Base-by-base conservation (phyloP, 1,140 invertebrate species). In the Brachionus sp. region DNA sequence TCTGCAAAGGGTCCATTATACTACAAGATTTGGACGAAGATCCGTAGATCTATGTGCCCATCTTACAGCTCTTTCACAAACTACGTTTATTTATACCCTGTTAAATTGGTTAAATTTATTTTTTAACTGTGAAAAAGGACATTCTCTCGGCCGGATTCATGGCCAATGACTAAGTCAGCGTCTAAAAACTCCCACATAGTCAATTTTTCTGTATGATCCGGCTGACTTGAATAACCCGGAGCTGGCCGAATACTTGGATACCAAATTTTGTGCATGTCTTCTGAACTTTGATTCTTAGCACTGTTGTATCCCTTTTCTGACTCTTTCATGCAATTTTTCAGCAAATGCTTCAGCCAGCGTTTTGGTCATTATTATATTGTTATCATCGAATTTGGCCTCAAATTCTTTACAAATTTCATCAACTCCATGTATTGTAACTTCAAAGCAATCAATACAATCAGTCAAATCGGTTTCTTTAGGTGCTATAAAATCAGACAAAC, bases 201-300 rank as follows among this genome's bases (percentile, higher is more conserved):
- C 77, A 86, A 10, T 85, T 92, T 92, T 86, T 92, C 92, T 9
- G 91, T 91, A 86, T 92, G 92, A 85, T 92, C 92, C 2, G 92
- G 92, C 84, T 92, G 91, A 85, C 89, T 91, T 2, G 92, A 92
- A 86, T 92, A 92, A 5, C 92, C 92, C 23, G 91, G 91, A n/a
- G 92, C 92, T n/a, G 92, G 92, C 10, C 92, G 87, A 37, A 82
- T 84, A 82, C 88, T 88, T 86, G 87, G 86, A 77, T 89, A 89
- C 86, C 90, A 91, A 25, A 92, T 89, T 84, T 89, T 89, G 50
- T 90, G 89, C n/a, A 92, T 85, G 83, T 92, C 91, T 62, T 85
- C 85, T 16, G 90, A 85, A 23, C 87, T 86, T 29, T 92, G 84
- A 9, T 85, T 77, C 85, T 92, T 92, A 4, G 89, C 86, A 6